phyloP scores from a whole-genome alignment of 1,140 invertebrate species.

The Bombus difficillimus region DNA sequence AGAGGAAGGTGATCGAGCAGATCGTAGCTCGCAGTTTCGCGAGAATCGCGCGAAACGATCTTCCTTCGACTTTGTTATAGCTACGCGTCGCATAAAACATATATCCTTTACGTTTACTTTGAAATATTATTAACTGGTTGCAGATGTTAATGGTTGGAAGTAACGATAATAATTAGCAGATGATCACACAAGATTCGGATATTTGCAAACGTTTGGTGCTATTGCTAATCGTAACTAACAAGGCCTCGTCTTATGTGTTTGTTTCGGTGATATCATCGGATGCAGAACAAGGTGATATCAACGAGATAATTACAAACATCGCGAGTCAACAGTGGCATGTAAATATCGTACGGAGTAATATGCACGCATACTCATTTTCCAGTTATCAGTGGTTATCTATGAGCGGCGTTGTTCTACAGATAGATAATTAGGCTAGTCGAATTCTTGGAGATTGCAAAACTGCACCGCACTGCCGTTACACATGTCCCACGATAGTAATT shows the following conservation, averaged over 20 bases:
- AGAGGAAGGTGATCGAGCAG: not conserved
- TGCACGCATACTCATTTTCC: not conserved
- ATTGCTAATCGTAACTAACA: not conserved
- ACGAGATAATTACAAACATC: conserved; percentile 4
- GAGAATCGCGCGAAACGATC: not conserved
- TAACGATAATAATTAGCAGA: not conserved
- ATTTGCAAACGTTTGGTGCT: not conserved
- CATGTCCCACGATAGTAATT: conserved; percentile 62
- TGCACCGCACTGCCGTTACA: not conserved
- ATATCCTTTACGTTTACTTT: too few relatives aligned
- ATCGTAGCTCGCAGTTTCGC: not conserved
- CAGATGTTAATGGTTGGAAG: not conserved
- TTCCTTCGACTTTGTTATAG: too few relatives aligned
- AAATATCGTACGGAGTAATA: not conserved
- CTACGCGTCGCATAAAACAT: too few relatives aligned
- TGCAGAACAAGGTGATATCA: not conserved
- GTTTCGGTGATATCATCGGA: not conserved
- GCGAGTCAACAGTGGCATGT: conserved; percentile 17
- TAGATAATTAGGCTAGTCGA: conserved; percentile 22
- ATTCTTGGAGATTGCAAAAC: conserved; percentile 44
- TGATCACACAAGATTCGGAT: not conserved
- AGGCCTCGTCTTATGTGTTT: not conserved
- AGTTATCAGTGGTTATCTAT: conserved; percentile 53
- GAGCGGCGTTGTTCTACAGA: not conserved
- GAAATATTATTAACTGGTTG: not conserved